phyloP scores from a whole-genome alignment of 2,888 invertebrate species.

The Rhagonycha lutea region DNA sequence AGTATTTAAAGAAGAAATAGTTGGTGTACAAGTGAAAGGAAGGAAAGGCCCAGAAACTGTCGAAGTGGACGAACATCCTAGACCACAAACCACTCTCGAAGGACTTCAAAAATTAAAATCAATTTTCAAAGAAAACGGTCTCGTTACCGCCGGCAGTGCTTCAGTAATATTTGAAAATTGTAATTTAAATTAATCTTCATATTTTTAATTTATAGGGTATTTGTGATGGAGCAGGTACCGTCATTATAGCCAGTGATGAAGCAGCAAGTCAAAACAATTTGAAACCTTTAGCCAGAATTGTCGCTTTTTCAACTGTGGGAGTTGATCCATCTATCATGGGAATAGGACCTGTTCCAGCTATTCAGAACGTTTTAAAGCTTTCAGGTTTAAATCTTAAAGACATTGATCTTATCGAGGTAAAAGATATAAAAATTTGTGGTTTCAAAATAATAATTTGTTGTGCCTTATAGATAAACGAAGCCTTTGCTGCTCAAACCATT shows the following conservation, averaged over 20 bases:
- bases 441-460: neutral
- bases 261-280: conserved; percentile 80
- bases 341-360: conserved; percentile 94
- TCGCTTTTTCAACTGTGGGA: conserved; percentile 90
- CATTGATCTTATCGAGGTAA: conserved; percentile 90
- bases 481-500: conserved; percentile 93
- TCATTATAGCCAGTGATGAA: conserved; percentile 89
- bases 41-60: conserved; percentile 82
- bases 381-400: conserved; percentile 81
- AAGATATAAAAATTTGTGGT: conserved; percentile 13
- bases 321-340: conserved; percentile 99
- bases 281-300: conserved; percentile 87
- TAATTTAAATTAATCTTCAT: neutral
- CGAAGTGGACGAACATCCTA: conserved; percentile 90
- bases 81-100: conserved; percentile 85
- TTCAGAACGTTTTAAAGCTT: conserved; percentile 79
- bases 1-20: conserved; percentile 87
- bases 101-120: conserved; percentile 82
- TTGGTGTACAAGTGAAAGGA: conserved; percentile 80
- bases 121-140: conserved; percentile 92
- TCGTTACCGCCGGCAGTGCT: conserved; percentile 92
- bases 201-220: conserved; percentile 72
- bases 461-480: conserved; percentile 87
- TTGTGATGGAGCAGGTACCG: conserved; percentile 94
- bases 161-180: conserved; percentile 71